Evolutionary conservation across 1,140 invertebrate genomes (phyloP).

Genomic region (Vanessa tameamea): DNA sequence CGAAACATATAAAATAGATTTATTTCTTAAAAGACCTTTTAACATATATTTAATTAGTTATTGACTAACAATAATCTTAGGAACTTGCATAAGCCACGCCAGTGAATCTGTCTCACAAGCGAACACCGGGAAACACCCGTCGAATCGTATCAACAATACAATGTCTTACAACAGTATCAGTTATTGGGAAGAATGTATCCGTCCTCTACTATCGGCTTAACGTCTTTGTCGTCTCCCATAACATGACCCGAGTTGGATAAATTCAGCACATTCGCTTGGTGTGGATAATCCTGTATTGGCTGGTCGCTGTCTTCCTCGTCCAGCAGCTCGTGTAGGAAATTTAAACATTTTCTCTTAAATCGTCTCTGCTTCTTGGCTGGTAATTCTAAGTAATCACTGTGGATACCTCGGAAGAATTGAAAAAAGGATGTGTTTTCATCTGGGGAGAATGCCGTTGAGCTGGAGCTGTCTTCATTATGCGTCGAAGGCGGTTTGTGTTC

Average conservation of each 20-base stretch:
- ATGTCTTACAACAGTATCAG: not conserved
- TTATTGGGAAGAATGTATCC: conserved; percentile 27
- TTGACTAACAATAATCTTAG: conserved; percentile 12
- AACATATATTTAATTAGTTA: not conserved
- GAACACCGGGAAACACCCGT: not conserved
- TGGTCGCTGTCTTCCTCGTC: conserved; percentile 55
- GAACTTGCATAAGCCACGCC: not conserved
- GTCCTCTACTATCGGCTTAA: conserved; percentile 26
- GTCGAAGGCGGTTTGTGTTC: conserved; percentile 38
- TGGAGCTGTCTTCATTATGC: conserved; percentile 53
- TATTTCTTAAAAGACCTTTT: conserved; percentile 1
- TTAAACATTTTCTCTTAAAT: conserved; percentile 62
- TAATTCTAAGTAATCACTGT: conserved; percentile 64
- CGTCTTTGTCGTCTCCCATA: conserved; percentile 43
- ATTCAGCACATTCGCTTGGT: conserved; percentile 50
- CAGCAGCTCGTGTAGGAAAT: conserved; percentile 59
- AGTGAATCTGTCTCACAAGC: not conserved
- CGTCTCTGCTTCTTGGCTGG: conserved; percentile 52
- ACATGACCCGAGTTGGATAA: conserved; percentile 45
- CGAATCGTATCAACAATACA: not conserved
- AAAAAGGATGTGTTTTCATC: conserved; percentile 72
- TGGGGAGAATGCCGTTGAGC: conserved; percentile 51
- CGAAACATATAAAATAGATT: not conserved
- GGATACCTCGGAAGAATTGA: conserved; percentile 72
- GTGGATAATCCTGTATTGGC: conserved; percentile 13